Conservation (phyloP, 2,113 vertebrate species). For the Microcebus lehilahytsara region DNA sequence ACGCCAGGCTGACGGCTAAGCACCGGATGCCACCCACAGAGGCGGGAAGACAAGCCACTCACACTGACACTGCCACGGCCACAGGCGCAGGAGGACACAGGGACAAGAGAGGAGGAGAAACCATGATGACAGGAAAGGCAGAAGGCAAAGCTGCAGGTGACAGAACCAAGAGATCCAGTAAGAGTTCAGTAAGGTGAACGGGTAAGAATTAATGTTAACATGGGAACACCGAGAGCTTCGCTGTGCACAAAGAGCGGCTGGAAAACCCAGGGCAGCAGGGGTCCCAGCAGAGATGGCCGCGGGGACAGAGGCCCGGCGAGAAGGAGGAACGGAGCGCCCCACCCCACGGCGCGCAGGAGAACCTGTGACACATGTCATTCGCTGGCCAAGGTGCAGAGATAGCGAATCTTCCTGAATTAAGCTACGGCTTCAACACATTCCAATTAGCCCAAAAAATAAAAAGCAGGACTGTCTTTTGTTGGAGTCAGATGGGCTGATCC, state of each 20-base stretch:
- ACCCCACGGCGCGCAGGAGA: rapidly evolving
- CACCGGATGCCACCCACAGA: background rate
- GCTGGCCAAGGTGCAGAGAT: rapidly evolving
- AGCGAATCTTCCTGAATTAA: background rate
- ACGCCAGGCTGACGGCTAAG: background rate
- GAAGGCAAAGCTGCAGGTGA: background rate
- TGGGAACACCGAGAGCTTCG: background rate
- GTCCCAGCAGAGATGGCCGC: too few relatives aligned
- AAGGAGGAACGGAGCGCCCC: rapidly evolving
- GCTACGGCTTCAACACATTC: background rate
- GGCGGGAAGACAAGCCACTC: background rate
- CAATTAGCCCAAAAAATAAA: background rate
- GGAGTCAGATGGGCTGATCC: background rate
- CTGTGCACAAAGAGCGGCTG: background rate
- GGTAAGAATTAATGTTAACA: background rate
- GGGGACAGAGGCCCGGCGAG: too few relatives aligned
- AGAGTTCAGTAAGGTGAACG: background rate
- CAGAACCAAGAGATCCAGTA: background rate
- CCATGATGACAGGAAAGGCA: rapidly evolving
- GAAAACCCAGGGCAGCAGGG: background rate
- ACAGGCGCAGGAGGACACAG: rapidly evolving
- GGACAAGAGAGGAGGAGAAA: background rate
- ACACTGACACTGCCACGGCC: rapidly evolving
- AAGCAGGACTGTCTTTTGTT: background rate
- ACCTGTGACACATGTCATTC: rapidly evolving